Evolutionary conservation across 2,797 vertebrate genomes (phyloP).

Genomic region (Cygnus olor): DNA sequence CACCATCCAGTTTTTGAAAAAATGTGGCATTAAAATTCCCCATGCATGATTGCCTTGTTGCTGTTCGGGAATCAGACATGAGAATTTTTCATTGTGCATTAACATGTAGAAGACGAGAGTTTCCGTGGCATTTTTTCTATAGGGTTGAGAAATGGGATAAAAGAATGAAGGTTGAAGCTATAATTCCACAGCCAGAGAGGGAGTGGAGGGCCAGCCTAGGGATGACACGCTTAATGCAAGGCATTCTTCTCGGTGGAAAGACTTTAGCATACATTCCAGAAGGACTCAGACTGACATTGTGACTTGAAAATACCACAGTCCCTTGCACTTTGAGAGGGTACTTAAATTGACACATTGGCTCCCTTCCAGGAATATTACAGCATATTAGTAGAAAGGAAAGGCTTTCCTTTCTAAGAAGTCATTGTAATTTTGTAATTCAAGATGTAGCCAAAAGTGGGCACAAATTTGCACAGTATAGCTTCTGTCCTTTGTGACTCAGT

Average conservation of each 20-base stretch:
- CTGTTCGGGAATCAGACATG: neutral
- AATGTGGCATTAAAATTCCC: neutral
- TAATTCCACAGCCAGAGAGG: neutral
- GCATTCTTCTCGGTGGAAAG: constrained; percentile 56
- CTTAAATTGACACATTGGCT: constrained; percentile 36
- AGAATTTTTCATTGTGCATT: neutral
- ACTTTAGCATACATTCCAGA: constrained; percentile 60
- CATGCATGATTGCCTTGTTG: fast-evolving
- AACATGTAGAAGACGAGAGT: neutral
- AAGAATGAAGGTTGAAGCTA: constrained; percentile 39
- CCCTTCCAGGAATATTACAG: constrained; percentile 39
- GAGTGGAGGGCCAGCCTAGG: neutral
- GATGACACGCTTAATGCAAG: constrained; percentile 48
- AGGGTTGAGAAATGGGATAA: constrained; percentile 15
- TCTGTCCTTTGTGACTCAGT: constrained; percentile 25
- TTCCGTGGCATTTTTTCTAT: neutral
- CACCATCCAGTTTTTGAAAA: neutral
- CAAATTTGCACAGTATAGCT: neutral
- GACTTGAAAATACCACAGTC: constrained; percentile 45
- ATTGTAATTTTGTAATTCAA: constrained; percentile 61
- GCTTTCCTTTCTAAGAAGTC: constrained; percentile 65
- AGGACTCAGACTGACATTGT: neutral
- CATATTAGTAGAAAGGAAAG: constrained; percentile 29
- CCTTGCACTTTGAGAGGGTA: neutral
- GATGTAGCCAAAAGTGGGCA: constrained; percentile 53